Base-by-base conservation (phyloP, 2,888 invertebrate species). In the Liodrosophila aerea region DNA sequence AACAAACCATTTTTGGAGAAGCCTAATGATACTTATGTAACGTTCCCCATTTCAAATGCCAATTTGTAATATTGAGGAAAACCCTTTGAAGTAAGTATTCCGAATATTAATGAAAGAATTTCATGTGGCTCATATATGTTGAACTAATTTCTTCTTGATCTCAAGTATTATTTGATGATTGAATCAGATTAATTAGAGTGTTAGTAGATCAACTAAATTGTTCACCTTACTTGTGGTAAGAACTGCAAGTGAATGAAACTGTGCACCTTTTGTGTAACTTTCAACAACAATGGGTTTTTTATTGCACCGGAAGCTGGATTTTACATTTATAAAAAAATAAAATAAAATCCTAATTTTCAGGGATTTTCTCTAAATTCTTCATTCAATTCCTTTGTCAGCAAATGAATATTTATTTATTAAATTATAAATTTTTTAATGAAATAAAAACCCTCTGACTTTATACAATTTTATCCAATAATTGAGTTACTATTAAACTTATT, bases 11-110 rank as follows among this genome's bases (percentile, higher is more conserved):
- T 47, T n/a, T 40, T 49, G 51, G 33, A 60, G 46, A 47, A 58
- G 47, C 60, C 47, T 43, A 31, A 41, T 58, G 72, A 49, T 64
- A 46, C 65, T 80, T 68, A 34, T 75, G 83, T 68, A 78, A 71
- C 39, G 56, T 50, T 27, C 29, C 30, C 30, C 27, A 54, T 53
- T 52, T 34, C 44, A 51, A 43, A 65, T 45, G 43, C 31, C 61
- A 56, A 69, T 76, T 52, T 56, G 44, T 49, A 56, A 31, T 27
- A 30, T 27, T n/a, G 46, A 45, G 43, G 41, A 29, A 39, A 61
- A 50, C 62, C 73, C 57, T 77, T 83, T 83, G 83, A 83, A 63
- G 80, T 66, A 43, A 11, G 12, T 5, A 22, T 22, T 4, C 22
- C 0, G 58, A 62, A 64, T 71, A 68, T 64, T 68, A 63, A 75